phyloP scores from a whole-genome alignment of 1,140 invertebrate genomes.

The Alviniconcha marisindica region DNA sequence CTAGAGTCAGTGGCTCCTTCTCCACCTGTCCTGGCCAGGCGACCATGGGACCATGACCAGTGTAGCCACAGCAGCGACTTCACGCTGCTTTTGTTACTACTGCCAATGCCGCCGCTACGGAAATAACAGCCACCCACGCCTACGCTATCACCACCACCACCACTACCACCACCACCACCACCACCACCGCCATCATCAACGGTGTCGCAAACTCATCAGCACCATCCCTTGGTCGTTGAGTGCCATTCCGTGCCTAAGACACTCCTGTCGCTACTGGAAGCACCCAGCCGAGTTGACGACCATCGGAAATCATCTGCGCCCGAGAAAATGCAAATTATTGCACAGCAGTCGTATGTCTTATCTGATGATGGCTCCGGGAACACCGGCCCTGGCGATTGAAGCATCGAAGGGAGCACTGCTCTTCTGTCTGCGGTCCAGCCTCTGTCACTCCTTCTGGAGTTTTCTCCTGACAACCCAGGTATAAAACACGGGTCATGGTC shows the following conservation, averaged over 20 bases:
- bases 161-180: conserved; percentile 11
- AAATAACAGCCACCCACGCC: not conserved
- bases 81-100: not conserved
- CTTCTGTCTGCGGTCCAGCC: not conserved
- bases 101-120: not conserved
- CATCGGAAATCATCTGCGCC: conserved; percentile 26
- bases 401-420: too few species aligned
- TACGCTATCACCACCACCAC: not conserved
- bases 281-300: not conserved
- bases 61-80: not conserved
- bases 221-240: not conserved
- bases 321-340: conserved; percentile 17
- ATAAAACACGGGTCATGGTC: too few species aligned
- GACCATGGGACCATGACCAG: conserved; percentile 25
- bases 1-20: not conserved
- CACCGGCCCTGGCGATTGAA: not conserved
- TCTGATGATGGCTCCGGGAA: conserved; percentile 9
- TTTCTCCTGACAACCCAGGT: too few species aligned
- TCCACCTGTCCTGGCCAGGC: not conserved
- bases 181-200: not conserved
- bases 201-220: not conserved
- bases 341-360: conserved; percentile 24
- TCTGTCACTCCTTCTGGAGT: not conserved
- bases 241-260: not conserved
- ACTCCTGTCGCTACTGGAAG: not conserved